phyloP scores from a whole-genome alignment of 30 jellyfish, hydroid and myxozoan species.

The Catostylus mosaicus region DNA sequence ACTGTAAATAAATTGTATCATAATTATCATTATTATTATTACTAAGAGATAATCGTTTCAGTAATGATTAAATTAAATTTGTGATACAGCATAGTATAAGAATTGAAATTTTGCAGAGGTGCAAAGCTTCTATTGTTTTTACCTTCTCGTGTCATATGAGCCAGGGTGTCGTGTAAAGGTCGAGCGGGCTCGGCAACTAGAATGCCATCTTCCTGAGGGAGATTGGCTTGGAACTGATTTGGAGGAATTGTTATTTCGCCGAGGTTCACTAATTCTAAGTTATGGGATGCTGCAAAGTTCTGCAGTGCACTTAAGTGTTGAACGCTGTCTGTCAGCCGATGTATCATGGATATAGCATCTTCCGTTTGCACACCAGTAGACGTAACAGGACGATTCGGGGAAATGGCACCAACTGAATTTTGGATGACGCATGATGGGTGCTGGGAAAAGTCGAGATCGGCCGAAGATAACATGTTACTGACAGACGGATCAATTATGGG shows the following conservation, averaged over 20 bases:
- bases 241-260: conserved; percentile 97
- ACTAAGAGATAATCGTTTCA: no score
- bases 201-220: conserved; percentile 69
- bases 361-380: conserved; percentile 99
- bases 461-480: conserved; percentile 74
- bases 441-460: conserved; percentile 64
- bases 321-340: conserved; percentile 89
- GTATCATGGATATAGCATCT: conserved; percentile 97
- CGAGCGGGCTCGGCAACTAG: conserved; percentile 88
- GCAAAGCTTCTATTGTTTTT: neutral
- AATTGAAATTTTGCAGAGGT: neutral
- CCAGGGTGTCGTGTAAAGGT: conserved; percentile 87
- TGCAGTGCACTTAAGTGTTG: conserved; percentile 97
- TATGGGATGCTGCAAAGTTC: conserved; percentile 98
- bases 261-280: conserved; percentile 91
- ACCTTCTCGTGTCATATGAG: conserved; percentile 93
- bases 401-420: conserved; percentile 64
- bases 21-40: no score
- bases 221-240: conserved; percentile 90
- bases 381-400: conserved; percentile 86
- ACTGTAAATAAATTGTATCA: no score
- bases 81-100: no score
- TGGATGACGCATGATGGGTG: conserved; percentile 55
- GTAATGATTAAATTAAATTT: no score
- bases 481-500: conserved; percentile 95